A percentile compares a stretch with the other conserved stretches of the same genome.
Evolutionary conservation across 2,888 invertebrate genomes (phyloP).

Genomic region (Dorcus hopei): DNA sequence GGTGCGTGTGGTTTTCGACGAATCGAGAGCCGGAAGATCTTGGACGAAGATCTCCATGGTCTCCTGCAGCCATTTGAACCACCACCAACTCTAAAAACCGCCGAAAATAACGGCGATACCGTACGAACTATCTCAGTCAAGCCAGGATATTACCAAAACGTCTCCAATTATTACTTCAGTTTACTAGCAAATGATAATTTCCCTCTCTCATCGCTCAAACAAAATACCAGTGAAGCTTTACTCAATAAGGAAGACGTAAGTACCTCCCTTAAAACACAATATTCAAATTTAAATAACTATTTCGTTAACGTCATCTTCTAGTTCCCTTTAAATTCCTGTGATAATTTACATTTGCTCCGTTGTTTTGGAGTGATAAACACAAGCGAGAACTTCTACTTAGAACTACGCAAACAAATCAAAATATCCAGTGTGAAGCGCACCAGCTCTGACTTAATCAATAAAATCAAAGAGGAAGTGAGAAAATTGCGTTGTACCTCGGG

Average conservation of each 20-base stretch:
- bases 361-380: background rate
- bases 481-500: slow-evolving; percentile 21
- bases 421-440: background rate
- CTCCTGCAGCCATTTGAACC: slow-evolving; percentile 11
- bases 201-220: no score
- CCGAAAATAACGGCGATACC: no score
- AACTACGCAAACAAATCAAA: background rate
- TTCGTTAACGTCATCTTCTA: no score
- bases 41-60: slow-evolving; percentile 26
- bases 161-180: no score
- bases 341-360: background rate
- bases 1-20: background rate
- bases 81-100: background rate
- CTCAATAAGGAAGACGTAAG: no score
- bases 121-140: no score
- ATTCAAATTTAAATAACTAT: no score
- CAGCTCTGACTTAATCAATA: no score
- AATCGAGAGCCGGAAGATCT: slow-evolving; percentile 11
- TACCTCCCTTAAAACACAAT: no score
- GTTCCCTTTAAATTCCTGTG: no score
- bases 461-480: slow-evolving; percentile 18
- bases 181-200: no score
- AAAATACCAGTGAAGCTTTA: no score
- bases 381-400: background rate
- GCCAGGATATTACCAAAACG: background rate